Evolutionary conservation across 2,888 invertebrate species (phyloP), one percentile per base, ranked within the genome.

Genomic region (Catocala fraxini): DNA sequence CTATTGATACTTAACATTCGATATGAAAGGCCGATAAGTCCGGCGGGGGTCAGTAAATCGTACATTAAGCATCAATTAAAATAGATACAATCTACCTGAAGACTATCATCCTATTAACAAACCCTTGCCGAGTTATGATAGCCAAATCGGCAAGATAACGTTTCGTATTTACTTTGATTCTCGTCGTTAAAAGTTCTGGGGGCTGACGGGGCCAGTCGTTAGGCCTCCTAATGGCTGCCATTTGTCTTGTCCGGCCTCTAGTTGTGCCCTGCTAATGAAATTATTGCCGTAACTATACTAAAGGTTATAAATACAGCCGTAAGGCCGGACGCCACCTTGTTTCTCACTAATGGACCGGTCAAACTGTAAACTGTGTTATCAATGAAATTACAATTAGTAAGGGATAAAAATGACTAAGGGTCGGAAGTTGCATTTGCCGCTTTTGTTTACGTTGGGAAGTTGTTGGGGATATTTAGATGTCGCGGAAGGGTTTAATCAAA

Each of bases 241-340:
- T 94, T 94, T 94, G 94, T 94, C 94, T 94, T 93, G 93, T 94
- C 94, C 93, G 92, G 92, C 91, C 90, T 89, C 86, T 93, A 93
- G 92, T 92, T 91, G 91, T 89, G 91, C 91, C 91, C 87, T 89
- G 86, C 93, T 94, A 94, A 94, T 94, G 94, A 94, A 94, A 94
- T 94, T 94, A 94, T 94, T 93, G 94, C 94, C 93, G 89, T 92
- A 93, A 93, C 93, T 94, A 93, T 89, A 93, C 88, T 89, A 89
- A 90, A 91, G 90, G 92, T 93, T 93, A 93, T 94, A 93, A 94
- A 94, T 94, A 93, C 91, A 87, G 84, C 88, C 86, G 87, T 88
- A 89, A 89, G 89, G 87, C 89, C 83, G 92, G 92, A 92, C 91
- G 90, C 88, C 90, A 92, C 93, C 93, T 91, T 93, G 93, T 92